These are phyloP conservation scores for Cheilinus undulatus DNA, from an alignment of 2,113 vertebrate genomes.

Conservation along the genomic window DNA sequence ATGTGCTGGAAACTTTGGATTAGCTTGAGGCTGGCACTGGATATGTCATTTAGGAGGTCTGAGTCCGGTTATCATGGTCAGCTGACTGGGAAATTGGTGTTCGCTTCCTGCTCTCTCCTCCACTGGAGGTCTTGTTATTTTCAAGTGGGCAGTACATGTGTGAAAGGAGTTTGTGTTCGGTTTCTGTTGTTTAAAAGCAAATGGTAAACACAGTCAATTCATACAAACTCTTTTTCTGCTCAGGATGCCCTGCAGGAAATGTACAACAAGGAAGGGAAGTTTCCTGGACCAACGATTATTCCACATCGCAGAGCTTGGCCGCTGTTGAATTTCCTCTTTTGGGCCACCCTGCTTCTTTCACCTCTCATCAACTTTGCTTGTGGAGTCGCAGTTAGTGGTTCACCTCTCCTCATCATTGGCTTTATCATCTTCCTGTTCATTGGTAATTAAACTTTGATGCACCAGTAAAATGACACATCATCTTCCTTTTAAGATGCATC, in stretches of 20 bases:
- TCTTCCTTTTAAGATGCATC: not conserved
- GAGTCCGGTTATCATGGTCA: no score
- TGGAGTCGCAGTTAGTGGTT: conserved; percentile 94
- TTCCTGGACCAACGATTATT: conserved; percentile 89
- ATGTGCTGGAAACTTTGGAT: no score
- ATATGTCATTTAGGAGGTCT: no score
- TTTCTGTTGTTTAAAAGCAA: not conserved
- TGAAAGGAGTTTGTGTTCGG: not conserved
- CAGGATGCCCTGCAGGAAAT: conserved; percentile 96
- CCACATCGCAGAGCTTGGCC: conserved; percentile 91
- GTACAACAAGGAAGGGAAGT: conserved; percentile 91
- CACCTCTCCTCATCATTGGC: conserved; percentile 93
- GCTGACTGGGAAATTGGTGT: no score
- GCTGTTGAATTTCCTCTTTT: conserved; percentile 95
- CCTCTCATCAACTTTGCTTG: conserved; percentile 94
- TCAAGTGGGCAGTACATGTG: no score
- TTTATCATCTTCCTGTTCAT: conserved; percentile 94
- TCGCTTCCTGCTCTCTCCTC: no score
- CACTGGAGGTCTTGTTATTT: no score
- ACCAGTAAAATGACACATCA: not conserved
- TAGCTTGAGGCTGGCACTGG: no score
- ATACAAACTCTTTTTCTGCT: not conserved
- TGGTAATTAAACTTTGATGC: conserved; percentile 80
- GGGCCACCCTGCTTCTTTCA: conserved; percentile 95
- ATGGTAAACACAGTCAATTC: not conserved